phyloP scores from a whole-genome alignment of 2,797 vertebrate species.

The Novumbra hubbsi region DNA sequence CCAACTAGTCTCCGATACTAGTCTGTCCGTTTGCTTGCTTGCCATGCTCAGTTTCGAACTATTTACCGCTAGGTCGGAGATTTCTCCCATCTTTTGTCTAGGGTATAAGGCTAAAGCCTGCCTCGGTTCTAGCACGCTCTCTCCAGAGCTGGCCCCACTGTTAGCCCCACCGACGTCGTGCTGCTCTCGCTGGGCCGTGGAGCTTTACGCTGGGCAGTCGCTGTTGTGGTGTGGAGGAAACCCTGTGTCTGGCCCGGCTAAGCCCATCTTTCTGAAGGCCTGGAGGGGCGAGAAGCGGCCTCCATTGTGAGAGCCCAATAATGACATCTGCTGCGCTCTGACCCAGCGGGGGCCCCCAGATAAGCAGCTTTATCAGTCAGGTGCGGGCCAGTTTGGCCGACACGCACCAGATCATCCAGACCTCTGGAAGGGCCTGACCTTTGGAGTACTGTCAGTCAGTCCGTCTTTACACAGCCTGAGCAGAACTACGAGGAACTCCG shows the following conservation, averaged over 20 bases:
- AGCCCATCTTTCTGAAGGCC: conserved; percentile 49
- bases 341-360: conserved; percentile 41
- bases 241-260: conserved; percentile 41
- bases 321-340: conserved; percentile 32
- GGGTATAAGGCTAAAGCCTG: background rate
- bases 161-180: background rate
- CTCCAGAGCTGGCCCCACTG: conserved; percentile 14
- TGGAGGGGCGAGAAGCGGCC: conserved; percentile 2
- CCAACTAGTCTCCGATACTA: background rate
- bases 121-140: background rate
- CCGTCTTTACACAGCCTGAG: conserved; percentile 29
- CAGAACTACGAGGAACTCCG: background rate
- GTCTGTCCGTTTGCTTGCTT: background rate
- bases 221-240: conserved; percentile 30
- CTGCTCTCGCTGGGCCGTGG: conserved; percentile 18
- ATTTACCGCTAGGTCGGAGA: background rate
- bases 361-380: conserved; percentile 64
- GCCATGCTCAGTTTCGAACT: background rate
- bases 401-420: conserved; percentile 56
- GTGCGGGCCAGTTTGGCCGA: conserved; percentile 42
- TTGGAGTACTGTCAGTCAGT: conserved; percentile 7
- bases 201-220: conserved; percentile 32
- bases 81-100: background rate
- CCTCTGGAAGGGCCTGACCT: conserved; percentile 43
- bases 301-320: conserved; percentile 28